These are phyloP conservation scores for Trisateles emortualis DNA, from an alignment of 2,888 invertebrate species.

Conservation along the genomic window DNA sequence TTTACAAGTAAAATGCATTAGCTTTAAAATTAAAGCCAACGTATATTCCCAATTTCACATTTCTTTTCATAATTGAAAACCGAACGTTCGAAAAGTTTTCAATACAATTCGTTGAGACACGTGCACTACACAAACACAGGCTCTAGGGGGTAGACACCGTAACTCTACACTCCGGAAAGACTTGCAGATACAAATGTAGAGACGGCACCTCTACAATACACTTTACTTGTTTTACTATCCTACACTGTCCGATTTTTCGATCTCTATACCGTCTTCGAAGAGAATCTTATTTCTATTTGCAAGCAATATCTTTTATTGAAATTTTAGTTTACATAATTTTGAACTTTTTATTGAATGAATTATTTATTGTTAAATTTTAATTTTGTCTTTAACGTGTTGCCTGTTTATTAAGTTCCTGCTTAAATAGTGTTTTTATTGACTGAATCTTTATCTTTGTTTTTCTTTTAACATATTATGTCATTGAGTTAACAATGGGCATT, in stretches of 20 bases:
- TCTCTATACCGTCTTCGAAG: conserved; percentile 23
- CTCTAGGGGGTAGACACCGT: conserved; percentile 43
- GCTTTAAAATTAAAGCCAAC: background rate
- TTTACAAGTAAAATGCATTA: background rate
- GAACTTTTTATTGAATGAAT: conserved; percentile 15
- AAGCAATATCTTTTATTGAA: conserved; percentile 43
- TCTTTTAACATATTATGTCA: background rate
- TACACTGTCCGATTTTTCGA: conserved; percentile 45
- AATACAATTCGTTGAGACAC: conserved; percentile 36
- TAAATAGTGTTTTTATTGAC: background rate
- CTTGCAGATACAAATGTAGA: conserved; percentile 46
- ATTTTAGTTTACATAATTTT: conserved; percentile 29
- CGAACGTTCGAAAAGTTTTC: conserved; percentile 33
- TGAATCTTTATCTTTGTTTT: background rate
- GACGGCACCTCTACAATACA: conserved; percentile 45
- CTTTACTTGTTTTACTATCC: conserved; percentile 48
- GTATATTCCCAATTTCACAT: conserved; percentile 11
- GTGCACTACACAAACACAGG: conserved; percentile 28
- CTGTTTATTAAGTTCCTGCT: conserved; percentile 1
- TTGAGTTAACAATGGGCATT: background rate
- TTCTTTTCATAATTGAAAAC: conserved; percentile 39
- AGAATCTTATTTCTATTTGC: conserved; percentile 49
- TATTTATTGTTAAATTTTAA: conserved; percentile 17
- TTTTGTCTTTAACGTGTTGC: conserved; percentile 15
- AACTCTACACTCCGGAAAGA: conserved; percentile 45